phyloP scores from a whole-genome alignment of 2,113 vertebrate genomes.

The Dromaius novaehollandiae region DNA sequence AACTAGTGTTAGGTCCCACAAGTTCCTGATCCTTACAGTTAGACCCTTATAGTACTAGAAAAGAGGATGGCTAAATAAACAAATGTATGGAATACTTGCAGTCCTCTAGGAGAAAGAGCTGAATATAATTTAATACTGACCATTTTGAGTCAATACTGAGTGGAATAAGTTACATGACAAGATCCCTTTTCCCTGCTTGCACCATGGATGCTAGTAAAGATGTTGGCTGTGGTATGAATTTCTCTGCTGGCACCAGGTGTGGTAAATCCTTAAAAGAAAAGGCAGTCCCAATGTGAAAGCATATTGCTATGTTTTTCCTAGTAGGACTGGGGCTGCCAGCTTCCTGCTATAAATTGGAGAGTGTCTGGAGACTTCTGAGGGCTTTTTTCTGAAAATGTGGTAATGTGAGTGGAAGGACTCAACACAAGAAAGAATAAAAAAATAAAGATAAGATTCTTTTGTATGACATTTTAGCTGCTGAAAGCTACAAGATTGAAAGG shows the following conservation, averaged over 20 bases:
- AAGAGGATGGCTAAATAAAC: not conserved
- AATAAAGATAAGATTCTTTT: not conserved
- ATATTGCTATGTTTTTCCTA: not conserved
- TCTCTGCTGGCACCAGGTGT: not conserved
- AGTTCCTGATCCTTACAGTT: not conserved
- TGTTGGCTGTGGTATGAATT: not conserved
- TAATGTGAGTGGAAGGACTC: not conserved
- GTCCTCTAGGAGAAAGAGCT: not conserved
- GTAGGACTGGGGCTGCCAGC: not conserved
- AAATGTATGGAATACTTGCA: not conserved
- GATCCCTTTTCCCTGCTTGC: not conserved
- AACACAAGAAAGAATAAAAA: not conserved
- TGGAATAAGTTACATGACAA: not conserved
- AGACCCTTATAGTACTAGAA: not conserved
- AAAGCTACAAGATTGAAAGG: not conserved
- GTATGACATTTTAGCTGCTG: not conserved
- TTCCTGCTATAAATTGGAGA: not conserved
- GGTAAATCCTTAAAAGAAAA: not conserved
- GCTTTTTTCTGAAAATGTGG: not conserved
- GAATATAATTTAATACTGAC: not conserved
- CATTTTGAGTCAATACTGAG: not conserved
- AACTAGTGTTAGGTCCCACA: not conserved
- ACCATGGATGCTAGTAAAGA: not conserved
- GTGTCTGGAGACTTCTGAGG: not conserved
- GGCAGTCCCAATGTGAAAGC: not conserved